Evolutionary conservation across 2,113 vertebrate species (phyloP).

Genomic region (Pelecanoides urinatrix): DNA sequence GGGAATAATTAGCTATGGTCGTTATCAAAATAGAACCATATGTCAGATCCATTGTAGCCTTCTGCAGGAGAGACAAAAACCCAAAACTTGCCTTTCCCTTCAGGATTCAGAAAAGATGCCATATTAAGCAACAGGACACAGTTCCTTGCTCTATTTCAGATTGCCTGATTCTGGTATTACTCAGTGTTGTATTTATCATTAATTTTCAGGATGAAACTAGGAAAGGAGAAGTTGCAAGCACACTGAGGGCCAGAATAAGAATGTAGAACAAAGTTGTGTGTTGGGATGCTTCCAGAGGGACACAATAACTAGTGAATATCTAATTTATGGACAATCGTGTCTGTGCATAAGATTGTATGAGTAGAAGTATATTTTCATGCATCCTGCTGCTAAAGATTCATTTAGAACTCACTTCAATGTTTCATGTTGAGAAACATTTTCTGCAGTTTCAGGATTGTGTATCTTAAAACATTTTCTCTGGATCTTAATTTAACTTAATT

Average conservation of each 20-base stretch:
- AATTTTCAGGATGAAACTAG: not conserved
- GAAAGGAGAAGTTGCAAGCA: not conserved
- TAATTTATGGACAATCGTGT: not conserved
- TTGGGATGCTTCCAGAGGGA: not conserved
- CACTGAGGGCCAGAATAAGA: not conserved
- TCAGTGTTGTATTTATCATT: not conserved
- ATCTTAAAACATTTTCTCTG: not conserved
- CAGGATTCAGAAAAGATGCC: not conserved
- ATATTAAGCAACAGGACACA: not conserved
- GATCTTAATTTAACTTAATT: not conserved
- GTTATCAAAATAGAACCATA: not conserved
- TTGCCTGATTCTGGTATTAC: not conserved
- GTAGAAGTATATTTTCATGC: not conserved
- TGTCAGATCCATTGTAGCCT: not conserved
- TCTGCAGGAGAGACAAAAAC: not conserved
- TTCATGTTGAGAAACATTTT: not conserved
- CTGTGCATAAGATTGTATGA: not conserved
- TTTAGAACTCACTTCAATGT: not conserved
- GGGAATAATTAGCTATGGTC: not conserved
- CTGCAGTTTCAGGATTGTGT: not conserved
- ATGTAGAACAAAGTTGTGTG: not conserved
- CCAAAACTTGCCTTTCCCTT: not conserved
- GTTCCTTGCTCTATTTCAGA: not conserved
- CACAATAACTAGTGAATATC: not conserved
- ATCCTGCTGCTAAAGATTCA: not conserved